Conservation (phyloP, 1,140 invertebrate genomes). For the Pantala flavescens region DNA sequence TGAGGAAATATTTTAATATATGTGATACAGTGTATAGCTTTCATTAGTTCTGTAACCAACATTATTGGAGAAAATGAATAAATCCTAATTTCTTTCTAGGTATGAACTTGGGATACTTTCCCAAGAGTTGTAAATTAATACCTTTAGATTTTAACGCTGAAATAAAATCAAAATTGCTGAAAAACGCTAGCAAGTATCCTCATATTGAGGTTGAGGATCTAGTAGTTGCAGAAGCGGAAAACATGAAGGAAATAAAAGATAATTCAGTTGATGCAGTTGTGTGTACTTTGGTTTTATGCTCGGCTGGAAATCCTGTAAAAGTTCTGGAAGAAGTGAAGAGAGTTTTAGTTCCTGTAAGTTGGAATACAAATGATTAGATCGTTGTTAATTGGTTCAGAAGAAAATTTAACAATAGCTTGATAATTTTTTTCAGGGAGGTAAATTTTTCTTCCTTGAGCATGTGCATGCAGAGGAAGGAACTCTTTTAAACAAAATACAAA, state of each 20-base stretch:
- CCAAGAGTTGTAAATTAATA: slow-evolving; percentile 28
- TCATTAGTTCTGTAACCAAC: not conserved
- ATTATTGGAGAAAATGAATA: not conserved
- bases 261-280: slow-evolving; percentile 30
- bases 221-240: slow-evolving; percentile 26
- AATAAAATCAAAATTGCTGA: slow-evolving; percentile 26
- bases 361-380: not conserved
- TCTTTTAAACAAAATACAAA: not conserved
- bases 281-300: slow-evolving; percentile 29
- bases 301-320: slow-evolving; percentile 24
- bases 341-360: slow-evolving; percentile 30
- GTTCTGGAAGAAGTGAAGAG: slow-evolving; percentile 29
- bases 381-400: too few relatives aligned
- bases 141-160: slow-evolving; percentile 29
- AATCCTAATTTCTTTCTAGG: slow-evolving; percentile 21
- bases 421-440: not conserved
- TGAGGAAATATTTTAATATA: not conserved
- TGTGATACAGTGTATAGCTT: too few relatives aligned
- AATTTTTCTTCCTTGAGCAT: slow-evolving; percentile 12
- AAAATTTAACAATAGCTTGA: too few relatives aligned
- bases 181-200: slow-evolving; percentile 24
- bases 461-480: not conserved
- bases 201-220: slow-evolving; percentile 28
- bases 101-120: slow-evolving; percentile 30
- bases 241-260: slow-evolving; percentile 24